Conservation (phyloP, 1,140 invertebrate genomes). For the Meteorus sp. region DNA sequence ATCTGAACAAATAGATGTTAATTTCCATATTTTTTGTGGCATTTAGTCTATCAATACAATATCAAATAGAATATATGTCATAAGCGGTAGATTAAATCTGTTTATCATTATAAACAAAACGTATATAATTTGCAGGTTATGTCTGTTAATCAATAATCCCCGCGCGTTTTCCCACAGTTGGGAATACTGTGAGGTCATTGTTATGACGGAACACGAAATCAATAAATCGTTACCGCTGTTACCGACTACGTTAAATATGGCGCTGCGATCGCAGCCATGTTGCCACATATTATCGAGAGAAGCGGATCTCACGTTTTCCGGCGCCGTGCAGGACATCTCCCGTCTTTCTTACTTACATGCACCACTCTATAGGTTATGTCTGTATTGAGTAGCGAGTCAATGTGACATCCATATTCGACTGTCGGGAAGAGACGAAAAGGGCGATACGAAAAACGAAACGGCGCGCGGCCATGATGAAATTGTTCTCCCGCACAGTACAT, state of each 20-base stretch:
- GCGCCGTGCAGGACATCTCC: not conserved
- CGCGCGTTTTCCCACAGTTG: slow-evolving; percentile 23
- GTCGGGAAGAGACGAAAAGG: not conserved
- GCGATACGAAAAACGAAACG: too few relatives aligned
- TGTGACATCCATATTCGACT: not conserved
- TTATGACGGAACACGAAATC: slow-evolving; percentile 29
- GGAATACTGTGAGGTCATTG: not conserved
- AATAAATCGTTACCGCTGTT: slow-evolving; percentile 40
- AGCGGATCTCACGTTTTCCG: too few relatives aligned
- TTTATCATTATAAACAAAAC: not conserved
- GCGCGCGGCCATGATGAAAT: not conserved
- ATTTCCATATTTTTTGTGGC: not conserved
- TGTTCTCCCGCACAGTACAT: too few relatives aligned
- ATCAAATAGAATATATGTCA: too few relatives aligned
- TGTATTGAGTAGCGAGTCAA: too few relatives aligned
- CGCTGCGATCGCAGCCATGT: slow-evolving; percentile 25
- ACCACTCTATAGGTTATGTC: too few relatives aligned
- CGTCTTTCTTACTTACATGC: too few relatives aligned
- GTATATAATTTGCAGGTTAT: not conserved
- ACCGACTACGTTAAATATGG: slow-evolving; percentile 37
- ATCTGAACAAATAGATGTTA: too few relatives aligned
- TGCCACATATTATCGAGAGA: not conserved
- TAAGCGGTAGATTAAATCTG: not conserved
- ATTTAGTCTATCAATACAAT: slow-evolving; percentile 8
- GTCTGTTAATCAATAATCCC: not conserved